Evolutionary conservation across 2,113 vertebrate species (phyloP).

Genomic region (Cynocephalus volans): DNA sequence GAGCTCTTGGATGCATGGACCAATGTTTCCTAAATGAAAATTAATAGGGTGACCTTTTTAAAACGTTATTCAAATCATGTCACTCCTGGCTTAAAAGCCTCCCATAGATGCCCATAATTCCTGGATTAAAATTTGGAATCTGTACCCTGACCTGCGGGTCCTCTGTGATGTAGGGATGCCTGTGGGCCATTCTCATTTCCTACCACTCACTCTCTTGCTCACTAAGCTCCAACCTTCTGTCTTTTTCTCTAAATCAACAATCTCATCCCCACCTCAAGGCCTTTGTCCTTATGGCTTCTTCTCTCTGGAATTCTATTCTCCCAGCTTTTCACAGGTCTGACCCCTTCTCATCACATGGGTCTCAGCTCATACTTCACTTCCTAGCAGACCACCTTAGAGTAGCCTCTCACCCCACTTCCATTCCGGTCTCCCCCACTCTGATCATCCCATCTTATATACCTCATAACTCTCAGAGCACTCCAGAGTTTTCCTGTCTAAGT

Average conservation of each 20-base stretch:
- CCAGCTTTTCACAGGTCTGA: background rate
- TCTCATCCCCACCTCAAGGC: accelerated
- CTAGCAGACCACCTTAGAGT: background rate
- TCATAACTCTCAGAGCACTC: background rate
- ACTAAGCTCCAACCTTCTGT: background rate
- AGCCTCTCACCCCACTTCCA: too few relatives aligned
- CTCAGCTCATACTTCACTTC: background rate
- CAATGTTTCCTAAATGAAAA: background rate
- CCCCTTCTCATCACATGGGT: background rate
- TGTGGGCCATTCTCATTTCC: accelerated
- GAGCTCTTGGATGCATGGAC: background rate
- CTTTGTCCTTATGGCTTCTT: background rate
- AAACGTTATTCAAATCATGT: background rate
- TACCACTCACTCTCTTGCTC: accelerated
- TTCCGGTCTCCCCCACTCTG: accelerated
- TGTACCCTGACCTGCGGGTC: background rate
- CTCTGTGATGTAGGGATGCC: accelerated
- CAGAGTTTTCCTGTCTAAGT: background rate
- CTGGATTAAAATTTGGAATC: background rate
- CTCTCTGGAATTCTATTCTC: background rate
- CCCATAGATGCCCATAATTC: background rate
- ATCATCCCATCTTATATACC: background rate
- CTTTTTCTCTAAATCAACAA: background rate
- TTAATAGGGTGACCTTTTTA: background rate
- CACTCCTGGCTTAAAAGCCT: background rate